Percentiles rank a stretch among this genome's conserved stretches.
These are phyloP conservation scores for Procambarus virginalis DNA, from an alignment of 1,140 invertebrate genomes.

Conservation along the genomic window DNA sequence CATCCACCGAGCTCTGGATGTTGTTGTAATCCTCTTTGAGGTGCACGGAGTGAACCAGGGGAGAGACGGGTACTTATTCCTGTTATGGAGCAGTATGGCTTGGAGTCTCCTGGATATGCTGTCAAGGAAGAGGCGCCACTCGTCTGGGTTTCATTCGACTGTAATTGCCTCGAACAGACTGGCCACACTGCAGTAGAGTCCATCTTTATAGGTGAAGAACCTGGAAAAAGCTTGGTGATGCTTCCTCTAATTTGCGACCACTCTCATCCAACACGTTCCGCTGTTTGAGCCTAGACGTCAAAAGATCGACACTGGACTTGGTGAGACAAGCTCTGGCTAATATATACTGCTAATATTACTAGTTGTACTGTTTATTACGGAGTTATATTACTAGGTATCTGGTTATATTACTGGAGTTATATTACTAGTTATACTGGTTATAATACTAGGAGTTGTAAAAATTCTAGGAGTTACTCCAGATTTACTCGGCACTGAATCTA, in stretches of 20 bases:
- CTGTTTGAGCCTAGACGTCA: slow-evolving; percentile 40
- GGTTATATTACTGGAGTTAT: too few species aligned
- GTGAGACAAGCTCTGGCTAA: too few species aligned
- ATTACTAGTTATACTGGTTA: too few species aligned
- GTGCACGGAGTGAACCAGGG: not conserved
- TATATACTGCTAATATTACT: too few species aligned
- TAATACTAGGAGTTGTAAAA: too few species aligned
- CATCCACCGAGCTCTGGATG: not conserved
- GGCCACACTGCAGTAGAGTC: slow-evolving; percentile 9
- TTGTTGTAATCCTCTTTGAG: too few species aligned
- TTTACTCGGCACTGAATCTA: too few species aligned
- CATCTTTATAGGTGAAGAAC: slow-evolving; percentile 12
- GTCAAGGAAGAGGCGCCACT: slow-evolving; percentile 10
- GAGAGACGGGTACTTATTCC: not conserved
- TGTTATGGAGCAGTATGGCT: too few species aligned
- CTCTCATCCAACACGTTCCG: slow-evolving; percentile 20
- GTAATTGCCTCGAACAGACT: not conserved
- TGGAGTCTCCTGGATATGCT: slow-evolving; percentile 5
- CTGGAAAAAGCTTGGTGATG: slow-evolving; percentile 5
- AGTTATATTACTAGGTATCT: too few species aligned
- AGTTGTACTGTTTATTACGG: too few species aligned
- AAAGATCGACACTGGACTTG: not conserved
- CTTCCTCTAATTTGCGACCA: slow-evolving; percentile 4
- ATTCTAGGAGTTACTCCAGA: too few species aligned
- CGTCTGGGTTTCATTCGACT: not conserved